Percentiles rank a stretch among this genome's conserved stretches.
Conservation (phyloP, 2,888 invertebrate genomes). For the Spodoptera exigua region DNA sequence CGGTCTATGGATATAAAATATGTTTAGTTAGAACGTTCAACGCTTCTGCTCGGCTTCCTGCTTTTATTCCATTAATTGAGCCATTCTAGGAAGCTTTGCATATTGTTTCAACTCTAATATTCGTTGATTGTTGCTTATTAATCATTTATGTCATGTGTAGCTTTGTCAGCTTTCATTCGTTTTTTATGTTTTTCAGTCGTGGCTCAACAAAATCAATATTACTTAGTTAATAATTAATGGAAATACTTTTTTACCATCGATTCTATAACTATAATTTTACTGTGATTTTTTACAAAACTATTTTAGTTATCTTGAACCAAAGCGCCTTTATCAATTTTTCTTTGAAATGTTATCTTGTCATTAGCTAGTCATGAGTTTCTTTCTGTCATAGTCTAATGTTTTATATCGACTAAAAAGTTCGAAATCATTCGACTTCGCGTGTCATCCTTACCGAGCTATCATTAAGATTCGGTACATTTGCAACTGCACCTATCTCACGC, state of each 20-base stretch:
- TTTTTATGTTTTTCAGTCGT: not conserved
- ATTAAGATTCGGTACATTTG: conserved; percentile 55
- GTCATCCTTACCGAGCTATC: conserved; percentile 48
- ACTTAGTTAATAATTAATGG: too few relatives aligned
- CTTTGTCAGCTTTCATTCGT: too few relatives aligned
- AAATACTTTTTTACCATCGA: too few relatives aligned
- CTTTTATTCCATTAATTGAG: conserved; percentile 39
- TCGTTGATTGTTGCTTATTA: not conserved
- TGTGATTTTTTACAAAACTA: too few relatives aligned
- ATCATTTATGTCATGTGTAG: not conserved
- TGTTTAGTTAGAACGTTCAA: conserved; percentile 44
- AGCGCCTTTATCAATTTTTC: conserved; percentile 17
- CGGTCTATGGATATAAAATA: conserved; percentile 44
- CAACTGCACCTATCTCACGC: conserved; percentile 35
- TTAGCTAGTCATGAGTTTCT: conserved; percentile 29
- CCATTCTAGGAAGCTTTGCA: conserved; percentile 39
- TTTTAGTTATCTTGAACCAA: not conserved
- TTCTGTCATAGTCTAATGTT: conserved; percentile 32
- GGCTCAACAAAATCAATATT: too few relatives aligned
- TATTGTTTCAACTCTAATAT: conserved; percentile 4
- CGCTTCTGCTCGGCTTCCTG: conserved; percentile 42
- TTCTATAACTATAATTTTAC: too few relatives aligned
- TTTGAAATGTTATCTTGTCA: conserved; percentile 12
- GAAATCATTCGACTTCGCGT: conserved; percentile 44
- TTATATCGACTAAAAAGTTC: conserved; percentile 37